These are phyloP conservation scores for Notiomystis cincta DNA, from an alignment of 2,113 vertebrate genomes.

Conservation along the genomic window DNA sequence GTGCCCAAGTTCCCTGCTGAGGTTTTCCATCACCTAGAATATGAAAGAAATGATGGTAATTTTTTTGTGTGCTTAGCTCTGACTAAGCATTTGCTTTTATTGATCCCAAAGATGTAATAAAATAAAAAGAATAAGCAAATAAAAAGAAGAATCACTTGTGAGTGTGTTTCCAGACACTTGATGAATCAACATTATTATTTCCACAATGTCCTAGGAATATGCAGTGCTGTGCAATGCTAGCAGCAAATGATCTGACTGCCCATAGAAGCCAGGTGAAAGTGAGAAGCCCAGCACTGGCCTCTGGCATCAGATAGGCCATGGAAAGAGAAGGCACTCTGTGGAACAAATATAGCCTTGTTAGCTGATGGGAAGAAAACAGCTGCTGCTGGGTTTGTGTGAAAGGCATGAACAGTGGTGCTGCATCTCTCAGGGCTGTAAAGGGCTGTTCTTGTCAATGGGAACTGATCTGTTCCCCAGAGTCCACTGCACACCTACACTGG, in stretches of 20 bases:
- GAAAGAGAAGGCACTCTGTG: not conserved
- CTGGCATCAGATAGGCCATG: not conserved
- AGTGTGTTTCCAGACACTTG: not conserved
- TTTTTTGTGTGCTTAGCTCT: not conserved
- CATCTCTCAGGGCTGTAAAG: not conserved
- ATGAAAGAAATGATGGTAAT: not conserved
- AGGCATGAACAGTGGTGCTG: not conserved
- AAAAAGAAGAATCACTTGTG: constrained; percentile 1
- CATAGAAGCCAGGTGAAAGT: not conserved
- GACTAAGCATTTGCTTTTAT: constrained; percentile 47
- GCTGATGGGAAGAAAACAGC: not conserved
- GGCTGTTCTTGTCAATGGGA: not conserved
- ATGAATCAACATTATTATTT: constrained; percentile 15
- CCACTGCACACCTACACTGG: not conserved
- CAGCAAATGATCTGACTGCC: not conserved
- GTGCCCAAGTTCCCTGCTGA: not conserved
- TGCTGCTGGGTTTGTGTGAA: not conserved
- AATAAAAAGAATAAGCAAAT: not conserved
- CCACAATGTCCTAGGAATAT: not conserved
- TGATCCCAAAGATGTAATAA: constrained; percentile 1
- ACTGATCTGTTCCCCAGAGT: not conserved
- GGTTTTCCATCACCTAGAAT: not conserved
- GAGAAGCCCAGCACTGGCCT: not conserved
- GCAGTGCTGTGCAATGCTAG: not conserved
- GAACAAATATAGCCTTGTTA: not conserved